A percentile compares a stretch with the other conserved stretches of the same genome.
phyloP scores from a whole-genome alignment of 2,888 invertebrate species.

The Coecobrya sp. region DNA sequence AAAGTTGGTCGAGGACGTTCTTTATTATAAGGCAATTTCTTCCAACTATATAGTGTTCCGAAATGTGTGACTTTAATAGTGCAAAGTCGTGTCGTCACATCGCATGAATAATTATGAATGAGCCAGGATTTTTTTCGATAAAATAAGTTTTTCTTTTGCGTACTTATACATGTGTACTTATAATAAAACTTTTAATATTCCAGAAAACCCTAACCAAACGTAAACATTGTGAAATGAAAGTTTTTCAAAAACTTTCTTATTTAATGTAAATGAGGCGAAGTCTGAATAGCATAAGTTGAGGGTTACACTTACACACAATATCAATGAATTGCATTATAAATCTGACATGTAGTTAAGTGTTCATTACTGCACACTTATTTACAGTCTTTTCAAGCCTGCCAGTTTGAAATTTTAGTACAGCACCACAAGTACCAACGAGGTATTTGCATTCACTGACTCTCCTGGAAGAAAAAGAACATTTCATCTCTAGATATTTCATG shows the following conservation, averaged over 20 bases:
- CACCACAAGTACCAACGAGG: not conserved
- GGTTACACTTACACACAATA: not conserved
- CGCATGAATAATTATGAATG: conserved; percentile 54
- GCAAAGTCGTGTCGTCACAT: conserved; percentile 57
- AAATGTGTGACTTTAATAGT: conserved; percentile 52
- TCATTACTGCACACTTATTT: not conserved
- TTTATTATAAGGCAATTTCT: conserved; percentile 33
- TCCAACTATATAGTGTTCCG: not conserved
- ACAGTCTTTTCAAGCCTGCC: not conserved
- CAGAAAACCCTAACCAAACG: not conserved
- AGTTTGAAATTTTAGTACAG: not conserved
- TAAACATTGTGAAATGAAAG: conserved; percentile 16
- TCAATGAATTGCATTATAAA: not conserved
- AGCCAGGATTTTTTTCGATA: not conserved
- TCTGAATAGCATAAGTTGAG: not conserved
- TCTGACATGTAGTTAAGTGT: conserved; percentile 13
- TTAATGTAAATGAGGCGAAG: conserved; percentile 43
- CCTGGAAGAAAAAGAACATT: not conserved
- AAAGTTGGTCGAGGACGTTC: conserved; percentile 55
- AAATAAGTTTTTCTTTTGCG: not conserved
- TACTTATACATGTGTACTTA: too few species aligned
- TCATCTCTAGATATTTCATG: not conserved
- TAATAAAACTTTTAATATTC: not conserved
- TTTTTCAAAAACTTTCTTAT: conserved; percentile 33
- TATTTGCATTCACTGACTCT: not conserved